Conservation (phyloP, 2,797 vertebrate genomes). For the Glyptemys insculpta region DNA sequence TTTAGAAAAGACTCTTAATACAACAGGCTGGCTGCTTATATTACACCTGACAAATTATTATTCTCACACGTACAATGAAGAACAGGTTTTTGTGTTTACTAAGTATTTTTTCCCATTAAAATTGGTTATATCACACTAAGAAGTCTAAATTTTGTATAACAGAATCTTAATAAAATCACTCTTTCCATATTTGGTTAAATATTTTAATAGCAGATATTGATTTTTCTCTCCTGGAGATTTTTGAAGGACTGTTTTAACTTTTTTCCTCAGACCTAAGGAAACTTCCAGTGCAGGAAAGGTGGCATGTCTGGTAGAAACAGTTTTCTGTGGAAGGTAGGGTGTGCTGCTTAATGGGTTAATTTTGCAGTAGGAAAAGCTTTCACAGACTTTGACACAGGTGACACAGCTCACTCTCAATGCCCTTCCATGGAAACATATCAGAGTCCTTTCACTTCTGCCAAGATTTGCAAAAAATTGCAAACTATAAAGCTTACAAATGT, state of each 20-base stretch:
- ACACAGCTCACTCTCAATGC: not conserved
- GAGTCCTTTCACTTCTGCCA: not conserved
- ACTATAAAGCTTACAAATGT: slow-evolving; percentile 14
- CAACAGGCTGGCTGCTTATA: not conserved
- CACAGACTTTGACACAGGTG: slow-evolving; percentile 32
- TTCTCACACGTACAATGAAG: not conserved
- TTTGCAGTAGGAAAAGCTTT: slow-evolving; percentile 52
- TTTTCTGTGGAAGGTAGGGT: slow-evolving; percentile 26
- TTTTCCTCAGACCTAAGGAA: slow-evolving; percentile 17
- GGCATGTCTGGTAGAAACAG: slow-evolving; percentile 3
- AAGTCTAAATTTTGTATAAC: slow-evolving; percentile 17
- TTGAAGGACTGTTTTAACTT: not conserved
- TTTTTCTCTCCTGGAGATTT: not conserved
- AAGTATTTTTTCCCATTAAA: not conserved
- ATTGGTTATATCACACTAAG: not conserved
- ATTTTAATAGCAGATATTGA: slow-evolving; percentile 47
- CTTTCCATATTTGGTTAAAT: slow-evolving; percentile 18
- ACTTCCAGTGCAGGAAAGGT: not conserved
- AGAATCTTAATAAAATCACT: slow-evolving; percentile 32
- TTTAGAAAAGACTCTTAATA: not conserved
- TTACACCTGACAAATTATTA: not conserved
- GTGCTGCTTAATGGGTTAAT: slow-evolving; percentile 57
- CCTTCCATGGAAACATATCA: not conserved
- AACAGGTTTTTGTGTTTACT: not conserved
- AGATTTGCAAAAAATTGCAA: not conserved